A percentile compares a stretch with the other conserved stretches of the same genome.
phyloP scores from a whole-genome alignment of 2,113 vertebrate genomes.

The Jaculus jaculus region DNA sequence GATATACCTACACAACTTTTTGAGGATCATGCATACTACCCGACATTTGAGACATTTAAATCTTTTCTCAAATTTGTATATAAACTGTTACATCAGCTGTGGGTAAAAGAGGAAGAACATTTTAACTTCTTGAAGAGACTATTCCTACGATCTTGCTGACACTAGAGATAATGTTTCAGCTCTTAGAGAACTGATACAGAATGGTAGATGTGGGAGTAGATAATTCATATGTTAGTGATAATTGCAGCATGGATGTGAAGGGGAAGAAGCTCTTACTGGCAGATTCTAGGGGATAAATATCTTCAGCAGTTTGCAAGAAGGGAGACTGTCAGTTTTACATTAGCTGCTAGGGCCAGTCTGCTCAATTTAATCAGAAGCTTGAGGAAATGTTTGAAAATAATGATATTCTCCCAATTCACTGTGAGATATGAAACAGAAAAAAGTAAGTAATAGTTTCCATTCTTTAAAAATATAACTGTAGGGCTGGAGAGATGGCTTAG shows the following conservation, averaged over 20 bases:
- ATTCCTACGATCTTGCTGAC: neutral
- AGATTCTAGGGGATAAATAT: neutral
- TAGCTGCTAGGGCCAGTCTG: neutral
- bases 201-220: neutral
- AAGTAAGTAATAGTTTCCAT: neutral
- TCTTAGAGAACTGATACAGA: neutral
- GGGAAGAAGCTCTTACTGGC: neutral
- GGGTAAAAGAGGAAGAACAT: neutral
- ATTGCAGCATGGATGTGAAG: neutral
- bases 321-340: neutral
- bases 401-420: neutral
- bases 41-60: neutral
- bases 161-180: neutral
- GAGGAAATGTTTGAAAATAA: neutral
- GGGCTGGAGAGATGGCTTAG: too few species aligned
- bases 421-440: conserved; percentile 45
- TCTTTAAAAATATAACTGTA: conserved; percentile 13
- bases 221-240: neutral
- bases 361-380: neutral
- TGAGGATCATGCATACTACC: neutral
- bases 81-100: neutral
- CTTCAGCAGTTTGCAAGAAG: conserved; percentile 42
- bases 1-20: neutral
- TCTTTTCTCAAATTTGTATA: neutral
- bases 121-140: conserved; percentile 30